Evolutionary conservation across 2,888 invertebrate genomes (phyloP).

Genomic region (Galerucella pusilla): DNA sequence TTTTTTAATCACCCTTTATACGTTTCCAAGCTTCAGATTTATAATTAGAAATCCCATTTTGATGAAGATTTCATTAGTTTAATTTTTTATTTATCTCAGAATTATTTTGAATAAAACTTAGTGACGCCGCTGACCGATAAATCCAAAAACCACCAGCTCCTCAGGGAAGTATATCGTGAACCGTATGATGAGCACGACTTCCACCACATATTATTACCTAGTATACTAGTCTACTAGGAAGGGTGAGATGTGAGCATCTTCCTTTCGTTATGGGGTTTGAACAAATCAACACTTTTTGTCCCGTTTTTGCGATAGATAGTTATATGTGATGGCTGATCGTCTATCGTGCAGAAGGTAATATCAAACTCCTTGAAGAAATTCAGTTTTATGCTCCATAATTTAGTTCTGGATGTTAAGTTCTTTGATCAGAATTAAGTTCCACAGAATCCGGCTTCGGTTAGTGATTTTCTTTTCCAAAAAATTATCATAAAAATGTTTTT

Average conservation of each 20-base stretch:
- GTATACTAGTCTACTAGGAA: slow-evolving; percentile 8
- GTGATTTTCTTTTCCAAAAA: not conserved
- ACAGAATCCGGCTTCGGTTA: not conserved
- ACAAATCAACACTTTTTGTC: slow-evolving; percentile 33
- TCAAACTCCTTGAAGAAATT: not conserved
- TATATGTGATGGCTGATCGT: slow-evolving; percentile 2
- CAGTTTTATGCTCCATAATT: not conserved
- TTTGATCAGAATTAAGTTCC: not conserved
- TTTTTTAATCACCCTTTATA: no score
- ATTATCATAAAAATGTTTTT: no score
- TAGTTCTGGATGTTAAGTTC: not conserved
- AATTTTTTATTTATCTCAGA: not conserved
- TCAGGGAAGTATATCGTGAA: slow-evolving; percentile 59
- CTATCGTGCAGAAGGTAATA: not conserved
- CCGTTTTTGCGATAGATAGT: slow-evolving; percentile 17
- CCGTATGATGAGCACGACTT: slow-evolving; percentile 58
- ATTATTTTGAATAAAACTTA: not conserved
- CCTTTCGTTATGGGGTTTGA: slow-evolving; percentile 15
- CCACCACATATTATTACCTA: slow-evolving; percentile 54
- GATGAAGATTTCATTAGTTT: not conserved
- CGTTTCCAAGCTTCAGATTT: no score
- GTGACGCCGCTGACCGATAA: slow-evolving; percentile 43
- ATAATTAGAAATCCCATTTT: no score
- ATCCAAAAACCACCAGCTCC: slow-evolving; percentile 37
- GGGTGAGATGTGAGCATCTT: not conserved